Evolutionary conservation across 2,797 vertebrate genomes (phyloP), one percentile per base, ranked within the genome.

Genomic region (Acanthurus leucopareius): DNA sequence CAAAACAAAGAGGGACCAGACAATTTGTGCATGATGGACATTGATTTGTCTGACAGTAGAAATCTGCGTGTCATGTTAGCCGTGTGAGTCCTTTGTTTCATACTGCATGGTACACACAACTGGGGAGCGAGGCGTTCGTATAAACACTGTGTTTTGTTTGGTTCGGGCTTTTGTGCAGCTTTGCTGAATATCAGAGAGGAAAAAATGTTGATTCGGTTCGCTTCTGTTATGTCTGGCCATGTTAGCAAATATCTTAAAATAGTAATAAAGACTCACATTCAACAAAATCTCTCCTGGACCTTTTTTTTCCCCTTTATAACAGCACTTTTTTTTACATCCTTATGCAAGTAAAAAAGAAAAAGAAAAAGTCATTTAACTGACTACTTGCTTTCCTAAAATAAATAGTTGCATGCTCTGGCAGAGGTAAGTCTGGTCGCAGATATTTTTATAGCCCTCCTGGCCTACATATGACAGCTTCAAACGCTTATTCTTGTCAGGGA

Each of bases 391-490:
- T 79, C 77, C 65, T 54, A 71, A 79, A 86, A 87, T 85, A 86
- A 89, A 84, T 42, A 69, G 38, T n/a, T 56, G 54, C 70, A 53
- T 42, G 62, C 69, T 70, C 70, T 67, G 51, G 70, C 75, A 47
- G 79, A 88, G 75, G 76, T 77, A 72, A 63, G 56, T 82, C 75
- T 87, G 80, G 57, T 69, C 70, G 64, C 59, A 80, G 65, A 40
- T 79, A 78, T 85, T 86, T 88, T 85, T 84, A 77, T 73, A 83
- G 73, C 75, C 63, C 72, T 74, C 68, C 40, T 82, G 75, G 79
- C 78, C 86, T 83, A 86, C 66, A 86, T 86, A 75, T 78, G 84
- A 87, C 76, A 77, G 61, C 68, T 74, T 40, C 59, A 73, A 75
- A 82, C 48, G 53, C n/a, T 70, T 67, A 83, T 72, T 74, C 59